Evolutionary conservation across 2,797 vertebrate species (phyloP).

Genomic region (Vespertilio murinus): DNA sequence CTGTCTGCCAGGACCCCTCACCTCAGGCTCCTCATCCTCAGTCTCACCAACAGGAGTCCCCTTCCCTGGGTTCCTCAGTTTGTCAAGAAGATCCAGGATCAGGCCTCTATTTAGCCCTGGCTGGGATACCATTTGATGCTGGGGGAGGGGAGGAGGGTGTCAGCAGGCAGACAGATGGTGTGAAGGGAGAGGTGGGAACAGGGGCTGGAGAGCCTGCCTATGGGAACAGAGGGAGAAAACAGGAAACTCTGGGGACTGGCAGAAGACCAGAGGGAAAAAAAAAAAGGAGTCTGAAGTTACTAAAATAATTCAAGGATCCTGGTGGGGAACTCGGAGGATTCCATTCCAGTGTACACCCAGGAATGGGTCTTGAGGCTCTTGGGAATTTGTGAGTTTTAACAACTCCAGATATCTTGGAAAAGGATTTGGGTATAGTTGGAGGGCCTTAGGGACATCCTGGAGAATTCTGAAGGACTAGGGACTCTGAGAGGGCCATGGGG

Average conservation of each 20-base stretch:
- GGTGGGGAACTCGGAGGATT: background rate
- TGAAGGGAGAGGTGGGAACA: background rate
- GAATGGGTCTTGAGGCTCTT: background rate
- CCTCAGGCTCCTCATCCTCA: constrained; percentile 92
- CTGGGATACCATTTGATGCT: constrained; percentile 90
- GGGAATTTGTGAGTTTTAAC: background rate
- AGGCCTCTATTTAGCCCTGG: constrained; percentile 80
- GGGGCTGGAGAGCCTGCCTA: background rate
- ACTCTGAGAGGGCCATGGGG: background rate
- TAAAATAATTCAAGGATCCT: background rate
- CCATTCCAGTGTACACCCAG: background rate
- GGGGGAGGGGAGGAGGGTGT: constrained; percentile 1
- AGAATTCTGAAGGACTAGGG: background rate
- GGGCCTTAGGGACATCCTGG: background rate
- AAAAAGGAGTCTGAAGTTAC: background rate
- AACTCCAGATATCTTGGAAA: background rate
- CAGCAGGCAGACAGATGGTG: background rate
- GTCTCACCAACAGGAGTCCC: constrained; percentile 73
- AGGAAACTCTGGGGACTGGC: background rate
- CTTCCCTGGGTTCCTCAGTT: constrained; percentile 89
- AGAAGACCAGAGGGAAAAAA: background rate
- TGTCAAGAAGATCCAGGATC: constrained; percentile 92
- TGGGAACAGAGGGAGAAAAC: background rate
- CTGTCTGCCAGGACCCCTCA: constrained; percentile 60
- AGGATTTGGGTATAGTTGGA: background rate